phyloP scores from a whole-genome alignment of 2,888 invertebrate species.

The Agapetus fuscipes region DNA sequence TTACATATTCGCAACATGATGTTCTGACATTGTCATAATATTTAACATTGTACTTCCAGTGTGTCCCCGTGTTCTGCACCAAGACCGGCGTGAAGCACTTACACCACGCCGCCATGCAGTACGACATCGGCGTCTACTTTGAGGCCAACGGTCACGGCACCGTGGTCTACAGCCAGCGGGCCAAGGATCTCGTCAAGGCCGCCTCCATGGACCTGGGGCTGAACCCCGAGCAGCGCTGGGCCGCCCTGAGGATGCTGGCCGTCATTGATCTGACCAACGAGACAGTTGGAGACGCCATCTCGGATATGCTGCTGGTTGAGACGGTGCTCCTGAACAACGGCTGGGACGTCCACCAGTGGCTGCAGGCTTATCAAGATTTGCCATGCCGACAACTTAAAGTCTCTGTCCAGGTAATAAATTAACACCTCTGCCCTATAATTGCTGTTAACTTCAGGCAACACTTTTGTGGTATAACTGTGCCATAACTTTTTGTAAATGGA shows the following conservation, averaged over 20 bases:
- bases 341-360: slow-evolving; percentile 75
- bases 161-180: slow-evolving; percentile 67
- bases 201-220: slow-evolving; percentile 30
- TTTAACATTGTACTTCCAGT: too few species aligned
- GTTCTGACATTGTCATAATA: too few species aligned
- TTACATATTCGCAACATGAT: too few species aligned
- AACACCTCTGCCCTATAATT: too few species aligned
- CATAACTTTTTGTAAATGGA: too few species aligned
- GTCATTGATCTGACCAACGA: slow-evolving; percentile 86
- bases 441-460: too few species aligned
- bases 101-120: slow-evolving; percentile 82
- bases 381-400: slow-evolving; percentile 86
- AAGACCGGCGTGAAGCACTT: slow-evolving; percentile 96
- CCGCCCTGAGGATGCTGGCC: slow-evolving; percentile 54
- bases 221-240: slow-evolving; percentile 34
- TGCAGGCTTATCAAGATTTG: slow-evolving; percentile 69
- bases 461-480: too few species aligned
- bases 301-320: slow-evolving; percentile 91
- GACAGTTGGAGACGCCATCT: slow-evolving; percentile 94
- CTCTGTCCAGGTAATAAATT: slow-evolving; percentile 53
- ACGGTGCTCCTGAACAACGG: slow-evolving; percentile 74
- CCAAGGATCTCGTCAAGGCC: slow-evolving; percentile 47
- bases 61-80: slow-evolving; percentile 84
- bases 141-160: slow-evolving; percentile 99
- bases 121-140: slow-evolving; percentile 95